phyloP scores from a whole-genome alignment of 2,888 invertebrate species.

The Scelioninae gen. 1 region DNA sequence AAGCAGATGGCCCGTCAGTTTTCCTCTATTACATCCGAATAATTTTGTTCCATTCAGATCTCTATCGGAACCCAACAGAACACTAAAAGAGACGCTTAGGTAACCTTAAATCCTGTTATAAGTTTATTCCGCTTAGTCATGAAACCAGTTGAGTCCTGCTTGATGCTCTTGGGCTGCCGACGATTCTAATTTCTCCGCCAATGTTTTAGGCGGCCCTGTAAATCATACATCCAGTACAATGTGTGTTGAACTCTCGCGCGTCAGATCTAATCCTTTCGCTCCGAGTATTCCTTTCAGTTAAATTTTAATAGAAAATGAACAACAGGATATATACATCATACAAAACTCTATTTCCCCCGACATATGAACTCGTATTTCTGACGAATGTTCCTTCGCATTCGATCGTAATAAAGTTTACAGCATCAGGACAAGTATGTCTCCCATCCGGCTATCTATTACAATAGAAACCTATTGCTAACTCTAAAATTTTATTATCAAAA shows the following conservation, averaged over 20 bases:
- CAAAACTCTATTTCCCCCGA: background rate
- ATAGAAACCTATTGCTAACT: too few species aligned
- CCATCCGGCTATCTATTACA: too few species aligned
- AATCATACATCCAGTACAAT: constrained; percentile 14
- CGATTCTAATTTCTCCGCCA: constrained; percentile 22
- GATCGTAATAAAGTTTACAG: too few species aligned
- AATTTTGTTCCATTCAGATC: too few species aligned
- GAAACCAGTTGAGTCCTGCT: constrained; percentile 35
- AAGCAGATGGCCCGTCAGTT: too few species aligned
- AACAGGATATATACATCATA: background rate
- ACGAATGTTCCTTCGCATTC: background rate
- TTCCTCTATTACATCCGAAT: too few species aligned
- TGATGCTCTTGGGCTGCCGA: background rate
- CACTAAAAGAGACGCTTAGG: constrained; percentile 38
- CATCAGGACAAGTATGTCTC: background rate
- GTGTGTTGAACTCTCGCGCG: background rate
- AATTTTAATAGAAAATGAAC: constrained; percentile 1
- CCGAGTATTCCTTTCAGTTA: background rate
- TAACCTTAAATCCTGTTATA: constrained; percentile 41
- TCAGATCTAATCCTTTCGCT: constrained; percentile 14
- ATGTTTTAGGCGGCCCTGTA: constrained; percentile 20
- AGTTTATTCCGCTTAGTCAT: constrained; percentile 49
- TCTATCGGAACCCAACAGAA: too few species aligned
- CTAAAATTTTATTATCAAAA: too few species aligned
- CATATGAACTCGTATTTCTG: background rate